Base-by-base conservation (phyloP, 2,888 invertebrate species). In the Eupithecia vulgata region DNA sequence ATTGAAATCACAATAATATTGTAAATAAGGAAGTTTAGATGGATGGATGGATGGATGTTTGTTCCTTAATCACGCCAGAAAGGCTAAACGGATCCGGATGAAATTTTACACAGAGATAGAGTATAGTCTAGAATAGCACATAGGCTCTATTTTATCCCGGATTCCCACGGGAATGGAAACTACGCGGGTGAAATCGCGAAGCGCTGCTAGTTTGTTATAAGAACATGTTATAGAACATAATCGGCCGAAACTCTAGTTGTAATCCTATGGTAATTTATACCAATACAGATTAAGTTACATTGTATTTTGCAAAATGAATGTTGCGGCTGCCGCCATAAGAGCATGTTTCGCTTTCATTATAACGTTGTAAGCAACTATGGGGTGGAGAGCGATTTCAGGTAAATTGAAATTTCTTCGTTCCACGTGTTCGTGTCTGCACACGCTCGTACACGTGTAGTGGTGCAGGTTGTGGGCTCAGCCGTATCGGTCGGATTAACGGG, bases 341-440 rank as follows among this genome's bases (percentile, higher is more conserved):
- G 79, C 81, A 81, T 81, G 83, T 84, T 84, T 78, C 78, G 80
- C 81, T 85, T 83, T 82, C 81, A 82, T 86, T 84, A 85, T 82
- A 84, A 82, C 76, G 78, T 75, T 75, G 76, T 83, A 78, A 80
- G 81, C 79, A 81, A 80, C 78, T 75, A 72, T 67, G 70, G 75
- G 81, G 81, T 82, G 80, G 78, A 82, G 83, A 84, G 79, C 85
- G 84, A 84, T 88, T 88, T 87, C 84, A 84, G 85, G 86, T 83
- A 90, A 89, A 91, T 90, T 91, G 90, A 90, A 90, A 89, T 88
- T 89, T 90, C 88, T 88, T 88, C 85, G 83, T 86, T 87, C 84
- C 84, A 84, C 82, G 84, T 83, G 84, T 82, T 83, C 80, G 82
- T 81, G 84, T 82, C 57, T 52, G 66, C 72, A 71, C 72, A 71